These are phyloP conservation scores for Mycetomoellerius zeteki DNA, from an alignment of 1,140 invertebrate species.

Conservation along the genomic window DNA sequence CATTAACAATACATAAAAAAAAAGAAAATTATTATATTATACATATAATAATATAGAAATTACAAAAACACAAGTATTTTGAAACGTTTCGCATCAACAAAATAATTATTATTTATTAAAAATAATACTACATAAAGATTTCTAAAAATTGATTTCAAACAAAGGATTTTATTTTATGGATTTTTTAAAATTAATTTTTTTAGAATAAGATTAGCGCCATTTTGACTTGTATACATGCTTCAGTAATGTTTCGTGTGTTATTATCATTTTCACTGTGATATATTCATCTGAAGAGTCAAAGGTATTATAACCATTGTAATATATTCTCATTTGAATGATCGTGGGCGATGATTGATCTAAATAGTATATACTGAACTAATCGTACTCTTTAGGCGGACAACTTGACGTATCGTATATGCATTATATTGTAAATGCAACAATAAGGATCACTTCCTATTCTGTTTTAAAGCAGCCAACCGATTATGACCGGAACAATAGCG, in stretches of 20 bases:
- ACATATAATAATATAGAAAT: constrained; percentile 2
- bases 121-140: neutral
- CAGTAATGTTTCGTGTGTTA: neutral
- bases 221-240: neutral
- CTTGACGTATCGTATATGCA: constrained; percentile 10
- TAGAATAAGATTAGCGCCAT: neutral
- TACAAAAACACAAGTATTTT: neutral
- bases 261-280: constrained; percentile 2
- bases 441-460: constrained; percentile 54
- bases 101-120: neutral
- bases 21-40: neutral
- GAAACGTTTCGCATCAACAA: neutral
- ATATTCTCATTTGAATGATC: neutral
- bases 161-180: no score
- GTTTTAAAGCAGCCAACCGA: constrained; percentile 5
- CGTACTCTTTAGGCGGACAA: constrained; percentile 8
- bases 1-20: constrained; percentile 14
- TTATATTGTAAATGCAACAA: constrained; percentile 10
- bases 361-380: neutral
- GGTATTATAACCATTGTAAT: neutral
- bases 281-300: neutral
- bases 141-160: neutral
- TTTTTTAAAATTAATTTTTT: neutral
- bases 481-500: constrained; percentile 40
- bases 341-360: constrained; percentile 31